Conservation (phyloP, 2,888 invertebrate genomes). For the Campoletis raptor region DNA sequence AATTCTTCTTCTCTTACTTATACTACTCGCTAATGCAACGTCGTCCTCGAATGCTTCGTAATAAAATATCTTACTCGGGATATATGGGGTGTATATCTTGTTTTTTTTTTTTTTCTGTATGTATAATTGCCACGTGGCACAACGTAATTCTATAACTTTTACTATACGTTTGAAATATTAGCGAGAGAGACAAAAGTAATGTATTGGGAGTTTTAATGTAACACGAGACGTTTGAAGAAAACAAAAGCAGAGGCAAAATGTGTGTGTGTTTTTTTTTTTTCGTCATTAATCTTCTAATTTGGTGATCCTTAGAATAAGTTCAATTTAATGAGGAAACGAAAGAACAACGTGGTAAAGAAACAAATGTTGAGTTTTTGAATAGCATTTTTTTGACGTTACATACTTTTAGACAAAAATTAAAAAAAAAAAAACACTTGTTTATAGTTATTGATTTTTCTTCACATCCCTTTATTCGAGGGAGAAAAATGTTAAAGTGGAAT, state of each 20-base stretch:
- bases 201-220: background rate
- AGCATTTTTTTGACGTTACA: background rate
- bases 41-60: background rate
- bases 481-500: conserved; percentile 8
- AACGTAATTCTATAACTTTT: conserved; percentile 34
- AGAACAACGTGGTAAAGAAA: background rate
- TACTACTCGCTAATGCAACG: background rate
- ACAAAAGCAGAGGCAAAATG: background rate
- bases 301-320: background rate
- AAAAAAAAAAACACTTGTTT: no score
- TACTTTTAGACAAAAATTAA: background rate
- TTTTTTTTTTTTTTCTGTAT: background rate
- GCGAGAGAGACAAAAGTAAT: background rate
- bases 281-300: background rate
- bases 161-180: background rate
- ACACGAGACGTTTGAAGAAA: background rate
- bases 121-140: conserved; percentile 2
- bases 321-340: background rate
- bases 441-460: no score
- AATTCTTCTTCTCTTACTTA: background rate
- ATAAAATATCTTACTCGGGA: conserved; percentile 17
- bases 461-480: background rate
- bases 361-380: background rate
- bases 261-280: no score
- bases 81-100: background rate